phyloP scores from a whole-genome alignment of 92 coral and sea anemone genomes.

The Actinernus sp. region DNA sequence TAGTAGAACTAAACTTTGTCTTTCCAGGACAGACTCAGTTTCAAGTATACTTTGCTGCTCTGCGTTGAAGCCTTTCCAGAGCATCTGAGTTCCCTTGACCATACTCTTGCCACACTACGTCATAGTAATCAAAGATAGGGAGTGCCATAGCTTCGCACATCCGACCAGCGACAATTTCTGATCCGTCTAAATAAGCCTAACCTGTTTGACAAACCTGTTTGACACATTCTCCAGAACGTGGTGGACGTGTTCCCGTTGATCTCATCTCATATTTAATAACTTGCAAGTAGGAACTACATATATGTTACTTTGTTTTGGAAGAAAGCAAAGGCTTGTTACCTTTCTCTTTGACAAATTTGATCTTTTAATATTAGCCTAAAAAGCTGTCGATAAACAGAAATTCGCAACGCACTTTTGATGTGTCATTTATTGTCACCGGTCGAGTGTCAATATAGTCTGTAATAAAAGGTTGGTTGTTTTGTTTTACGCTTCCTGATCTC shows the following conservation, averaged over 20 bases:
- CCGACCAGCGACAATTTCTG: neutral
- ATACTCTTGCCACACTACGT: conserved; percentile 2
- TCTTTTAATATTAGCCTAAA: no score
- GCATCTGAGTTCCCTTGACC: neutral
- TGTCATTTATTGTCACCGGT: no score
- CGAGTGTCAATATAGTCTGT: no score
- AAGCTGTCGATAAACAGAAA: no score
- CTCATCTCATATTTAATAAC: no score
- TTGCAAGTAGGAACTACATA: no score
- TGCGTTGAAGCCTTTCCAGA: neutral
- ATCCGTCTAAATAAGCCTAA: neutral
- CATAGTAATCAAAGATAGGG: conserved; percentile 1
- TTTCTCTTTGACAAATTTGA: no score
- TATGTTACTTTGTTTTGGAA: no score
- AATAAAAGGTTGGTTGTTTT: no score
- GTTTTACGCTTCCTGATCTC: no score
- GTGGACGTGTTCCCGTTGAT: neutral
- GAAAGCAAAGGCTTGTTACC: no score
- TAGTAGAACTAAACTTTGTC: neutral
- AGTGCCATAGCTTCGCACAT: neutral
- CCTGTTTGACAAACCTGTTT: neutral
- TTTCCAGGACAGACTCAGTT: neutral
- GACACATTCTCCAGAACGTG: neutral
- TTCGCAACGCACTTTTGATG: no score
- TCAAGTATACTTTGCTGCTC: conserved; percentile 1